Evolutionary conservation across 2,888 invertebrate species (phyloP).

Genomic region (Idaea dimidiata): DNA sequence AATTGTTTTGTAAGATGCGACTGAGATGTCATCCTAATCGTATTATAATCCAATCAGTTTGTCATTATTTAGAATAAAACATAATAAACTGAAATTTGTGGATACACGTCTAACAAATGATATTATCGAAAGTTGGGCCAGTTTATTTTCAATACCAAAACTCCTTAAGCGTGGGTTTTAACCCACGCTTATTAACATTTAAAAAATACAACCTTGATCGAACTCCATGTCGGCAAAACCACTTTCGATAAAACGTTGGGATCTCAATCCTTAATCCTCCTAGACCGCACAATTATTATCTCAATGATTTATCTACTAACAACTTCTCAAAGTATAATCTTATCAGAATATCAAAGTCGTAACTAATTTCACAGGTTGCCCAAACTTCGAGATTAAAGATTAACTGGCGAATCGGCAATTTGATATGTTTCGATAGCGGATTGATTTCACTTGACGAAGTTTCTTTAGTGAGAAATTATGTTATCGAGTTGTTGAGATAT

Average conservation of each 20-base stretch:
- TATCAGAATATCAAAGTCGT: neutral
- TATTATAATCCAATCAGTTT: too few species aligned
- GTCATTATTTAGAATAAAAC: too few species aligned
- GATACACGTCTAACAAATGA: too few species aligned
- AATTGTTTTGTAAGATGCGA: too few species aligned
- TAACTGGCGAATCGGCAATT: neutral
- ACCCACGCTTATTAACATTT: too few species aligned
- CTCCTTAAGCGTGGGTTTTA: too few species aligned
- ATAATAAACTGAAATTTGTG: too few species aligned
- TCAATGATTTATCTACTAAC: neutral
- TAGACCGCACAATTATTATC: neutral
- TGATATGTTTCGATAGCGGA: neutral
- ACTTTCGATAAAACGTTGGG: neutral
- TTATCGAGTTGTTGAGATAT: neutral
- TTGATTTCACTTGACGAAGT: neutral
- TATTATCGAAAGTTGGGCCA: too few species aligned
- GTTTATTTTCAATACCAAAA: too few species aligned
- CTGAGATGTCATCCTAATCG: too few species aligned
- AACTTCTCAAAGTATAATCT: neutral
- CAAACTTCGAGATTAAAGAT: neutral
- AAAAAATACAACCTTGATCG: too few species aligned
- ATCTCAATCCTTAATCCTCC: neutral
- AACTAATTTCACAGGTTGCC: constrained; percentile 1
- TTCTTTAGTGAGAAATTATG: neutral
- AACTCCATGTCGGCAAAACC: neutral